Conservation (phyloP, 2,797 vertebrate species). For the Pelochelys cantorii region DNA sequence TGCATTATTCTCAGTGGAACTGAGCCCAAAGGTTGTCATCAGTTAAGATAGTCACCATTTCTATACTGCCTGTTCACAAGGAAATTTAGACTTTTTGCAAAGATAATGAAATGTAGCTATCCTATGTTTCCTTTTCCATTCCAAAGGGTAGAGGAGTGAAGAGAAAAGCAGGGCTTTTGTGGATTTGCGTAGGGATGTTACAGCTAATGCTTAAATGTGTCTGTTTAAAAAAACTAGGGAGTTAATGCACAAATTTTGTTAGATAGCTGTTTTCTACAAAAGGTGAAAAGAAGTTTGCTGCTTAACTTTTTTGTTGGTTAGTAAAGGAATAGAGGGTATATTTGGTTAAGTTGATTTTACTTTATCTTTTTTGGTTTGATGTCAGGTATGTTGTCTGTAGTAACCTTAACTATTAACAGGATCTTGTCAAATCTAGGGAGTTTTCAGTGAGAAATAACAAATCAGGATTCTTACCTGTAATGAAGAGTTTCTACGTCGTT, state of each 20-base stretch:
- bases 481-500: not conserved
- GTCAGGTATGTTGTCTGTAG: not conserved
- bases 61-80: not conserved
- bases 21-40: not conserved
- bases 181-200: not conserved
- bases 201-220: not conserved
- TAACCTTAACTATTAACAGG: not conserved
- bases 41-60: not conserved
- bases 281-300: too few species aligned
- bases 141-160: not conserved
- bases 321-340: not conserved
- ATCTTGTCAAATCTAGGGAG: not conserved
- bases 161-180: not conserved
- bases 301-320: not conserved
- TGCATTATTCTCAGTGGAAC: not conserved
- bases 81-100: not conserved
- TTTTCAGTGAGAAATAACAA: not conserved
- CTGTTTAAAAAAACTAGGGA: not conserved
- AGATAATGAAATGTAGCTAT: not conserved
- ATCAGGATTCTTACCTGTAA: not conserved
- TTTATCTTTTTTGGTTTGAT: not conserved
- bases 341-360: not conserved
- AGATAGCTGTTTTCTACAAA: not conserved
- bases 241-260: not conserved
- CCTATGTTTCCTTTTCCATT: not conserved